Conservation (phyloP, 2,797 vertebrate species). For the Melanitta fusca region DNA sequence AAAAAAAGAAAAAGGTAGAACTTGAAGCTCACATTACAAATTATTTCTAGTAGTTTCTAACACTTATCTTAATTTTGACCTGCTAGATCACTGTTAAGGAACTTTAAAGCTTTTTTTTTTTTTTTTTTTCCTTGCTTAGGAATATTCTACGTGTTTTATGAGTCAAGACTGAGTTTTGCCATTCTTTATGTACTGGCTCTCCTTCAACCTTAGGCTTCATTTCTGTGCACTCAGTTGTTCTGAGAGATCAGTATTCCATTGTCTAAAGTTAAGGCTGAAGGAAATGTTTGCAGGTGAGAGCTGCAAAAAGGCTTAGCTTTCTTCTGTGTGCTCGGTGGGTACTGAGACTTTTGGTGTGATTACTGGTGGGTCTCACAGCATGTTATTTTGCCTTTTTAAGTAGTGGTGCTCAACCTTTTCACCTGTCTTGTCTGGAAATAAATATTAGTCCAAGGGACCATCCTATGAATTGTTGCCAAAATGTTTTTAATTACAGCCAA, state of each 20-base stretch:
- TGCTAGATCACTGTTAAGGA: background rate
- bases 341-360: background rate
- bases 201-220: background rate
- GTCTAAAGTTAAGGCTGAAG: background rate
- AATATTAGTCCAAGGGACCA: background rate
- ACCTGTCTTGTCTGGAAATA: background rate
- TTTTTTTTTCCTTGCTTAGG: background rate
- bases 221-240: background rate
- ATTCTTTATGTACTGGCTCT: accelerated
- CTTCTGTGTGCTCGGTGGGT: background rate
- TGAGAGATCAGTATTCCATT: background rate
- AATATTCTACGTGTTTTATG: background rate
- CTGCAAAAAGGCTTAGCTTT: slow-evolving; percentile 28
- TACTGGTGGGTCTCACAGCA: background rate
- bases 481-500: background rate
- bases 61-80: background rate
- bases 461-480: background rate
- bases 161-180: background rate
- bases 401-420: background rate
- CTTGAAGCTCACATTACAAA: background rate
- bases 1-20: background rate
- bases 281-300: slow-evolving; percentile 21
- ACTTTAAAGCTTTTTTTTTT: background rate
- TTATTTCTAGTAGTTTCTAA: background rate
- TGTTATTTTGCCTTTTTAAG: background rate